A percentile compares a stretch with the other conserved stretches of the same genome.
Evolutionary conservation across 2,888 invertebrate genomes (phyloP).

Genomic region (Chouioia cunea): DNA sequence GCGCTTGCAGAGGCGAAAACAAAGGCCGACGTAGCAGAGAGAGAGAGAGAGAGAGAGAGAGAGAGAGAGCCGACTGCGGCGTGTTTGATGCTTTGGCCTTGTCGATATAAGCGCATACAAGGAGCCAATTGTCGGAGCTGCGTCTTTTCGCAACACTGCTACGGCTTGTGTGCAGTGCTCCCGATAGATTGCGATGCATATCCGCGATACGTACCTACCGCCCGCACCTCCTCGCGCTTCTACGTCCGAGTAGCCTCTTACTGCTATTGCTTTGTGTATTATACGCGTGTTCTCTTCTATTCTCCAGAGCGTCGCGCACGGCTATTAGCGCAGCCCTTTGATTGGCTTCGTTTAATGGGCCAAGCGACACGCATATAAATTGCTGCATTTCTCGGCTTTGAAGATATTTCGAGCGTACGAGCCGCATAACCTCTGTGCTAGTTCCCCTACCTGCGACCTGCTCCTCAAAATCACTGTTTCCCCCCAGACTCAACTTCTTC

Average conservation of each 20-base stretch:
- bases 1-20: no score
- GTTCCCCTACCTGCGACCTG: slow-evolving; percentile 18
- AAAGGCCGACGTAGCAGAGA: background rate
- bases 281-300: no score
- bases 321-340: slow-evolving; percentile 66
- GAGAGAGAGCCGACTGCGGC: slow-evolving; percentile 47
- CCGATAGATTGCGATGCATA: slow-evolving; percentile 65
- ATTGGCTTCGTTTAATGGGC: slow-evolving; percentile 67
- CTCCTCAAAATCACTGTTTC: slow-evolving; percentile 23
- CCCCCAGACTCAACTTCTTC: background rate
- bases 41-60: slow-evolving; percentile 34
- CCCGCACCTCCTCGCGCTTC: no score
- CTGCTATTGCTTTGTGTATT: no score
- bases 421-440: slow-evolving; percentile 29
- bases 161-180: slow-evolving; percentile 55
- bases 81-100: slow-evolving; percentile 48
- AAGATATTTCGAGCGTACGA: slow-evolving; percentile 62
- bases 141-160: slow-evolving; percentile 60
- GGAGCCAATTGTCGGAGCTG: slow-evolving; percentile 64
- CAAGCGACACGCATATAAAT: slow-evolving; percentile 67
- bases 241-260: no score
- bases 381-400: slow-evolving; percentile 63
- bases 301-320: slow-evolving; percentile 42
- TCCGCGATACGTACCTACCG: slow-evolving; percentile 59
- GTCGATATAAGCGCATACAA: slow-evolving; percentile 57